Percentiles rank a stretch among this genome's conserved stretches.
phyloP scores from a whole-genome alignment of 2,797 vertebrate genomes.

The Anas flavirostris region DNA sequence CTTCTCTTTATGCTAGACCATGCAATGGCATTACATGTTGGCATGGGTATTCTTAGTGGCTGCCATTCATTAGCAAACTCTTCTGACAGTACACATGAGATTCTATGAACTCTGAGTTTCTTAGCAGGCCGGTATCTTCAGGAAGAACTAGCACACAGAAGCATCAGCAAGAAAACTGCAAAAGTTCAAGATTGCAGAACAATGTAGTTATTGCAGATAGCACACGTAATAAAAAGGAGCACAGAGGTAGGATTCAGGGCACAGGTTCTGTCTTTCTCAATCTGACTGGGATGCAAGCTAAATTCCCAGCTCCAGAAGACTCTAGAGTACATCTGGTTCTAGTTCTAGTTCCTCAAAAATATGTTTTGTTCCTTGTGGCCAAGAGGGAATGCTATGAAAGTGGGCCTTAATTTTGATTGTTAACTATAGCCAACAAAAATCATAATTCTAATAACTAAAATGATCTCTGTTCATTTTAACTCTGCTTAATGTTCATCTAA shows the following conservation, averaged over 20 bases:
- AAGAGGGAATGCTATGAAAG: not conserved
- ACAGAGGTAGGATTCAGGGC: not conserved
- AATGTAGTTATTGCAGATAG: not conserved
- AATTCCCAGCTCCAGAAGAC: not conserved
- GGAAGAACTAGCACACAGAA: not conserved
- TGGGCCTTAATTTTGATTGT: not conserved
- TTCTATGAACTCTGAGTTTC: not conserved
- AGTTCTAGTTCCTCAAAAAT: not conserved
- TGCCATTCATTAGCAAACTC: not conserved
- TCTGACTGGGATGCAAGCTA: not conserved
- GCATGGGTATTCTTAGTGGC: not conserved
- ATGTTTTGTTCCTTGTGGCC: not conserved
- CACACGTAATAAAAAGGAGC: fast-evolving
- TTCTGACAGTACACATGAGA: not conserved
- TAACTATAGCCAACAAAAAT: not conserved
- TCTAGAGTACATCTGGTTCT: not conserved
- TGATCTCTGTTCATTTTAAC: not conserved
- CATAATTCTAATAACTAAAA: not conserved
- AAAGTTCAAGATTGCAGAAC: not conserved
- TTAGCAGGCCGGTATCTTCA: not conserved
- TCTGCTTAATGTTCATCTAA: not conserved
- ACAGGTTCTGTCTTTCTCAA: not conserved
- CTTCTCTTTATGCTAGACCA: not conserved
- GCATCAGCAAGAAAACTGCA: not conserved
- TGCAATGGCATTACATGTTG: not conserved